Base-by-base conservation (phyloP, 2,888 invertebrate species). In the Acleris laterana region DNA sequence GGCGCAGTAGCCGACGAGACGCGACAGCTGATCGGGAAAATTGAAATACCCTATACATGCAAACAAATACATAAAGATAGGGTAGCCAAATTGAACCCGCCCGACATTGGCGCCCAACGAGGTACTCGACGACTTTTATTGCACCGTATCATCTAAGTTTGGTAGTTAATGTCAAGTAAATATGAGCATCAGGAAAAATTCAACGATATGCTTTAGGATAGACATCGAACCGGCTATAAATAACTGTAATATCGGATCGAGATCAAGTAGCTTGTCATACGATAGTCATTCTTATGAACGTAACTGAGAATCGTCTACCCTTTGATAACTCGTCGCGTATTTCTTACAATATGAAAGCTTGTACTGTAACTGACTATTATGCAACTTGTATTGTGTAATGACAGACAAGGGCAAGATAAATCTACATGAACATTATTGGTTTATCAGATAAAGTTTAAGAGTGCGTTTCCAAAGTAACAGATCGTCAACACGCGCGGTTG, bases 1-100 rank as follows among this genome's bases (percentile, higher is more conserved):
- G 75, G 74, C 52, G 42, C 59, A 25, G 32, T 60, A 60, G 28
- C 38, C 25, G 46, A 52, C 68, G 63, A 59, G 63, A 56, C 38
- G 55, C 57, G 64, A 48, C 44, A 64, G 53, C 68, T 20, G 64
- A 66, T 66, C 61, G 46, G 20, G 7, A 9, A 62, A 62, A 66
- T 66, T 62, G 62, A 66, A 66, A 62, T 61, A 61, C 42, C 49
- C n/a, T 46, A 52, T 51, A 50, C 48, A 61, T 52, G 51, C 48
- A 62, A 48, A 66, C 62, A 57, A 48, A 66, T 56, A 51, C 25
- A 50, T 56, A 60, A 57, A 63, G 25, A 58, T 22, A 48, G 44
- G 17, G 25, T 19, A 3, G 19, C 48, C 19, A 57, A 57, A 51
- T 50, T 63, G 42, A 51, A 56, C 25, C 49, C 22, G 50, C 50